Conservation (phyloP, 1,140 invertebrate genomes). For the Philotrypesis tridentata region DNA sequence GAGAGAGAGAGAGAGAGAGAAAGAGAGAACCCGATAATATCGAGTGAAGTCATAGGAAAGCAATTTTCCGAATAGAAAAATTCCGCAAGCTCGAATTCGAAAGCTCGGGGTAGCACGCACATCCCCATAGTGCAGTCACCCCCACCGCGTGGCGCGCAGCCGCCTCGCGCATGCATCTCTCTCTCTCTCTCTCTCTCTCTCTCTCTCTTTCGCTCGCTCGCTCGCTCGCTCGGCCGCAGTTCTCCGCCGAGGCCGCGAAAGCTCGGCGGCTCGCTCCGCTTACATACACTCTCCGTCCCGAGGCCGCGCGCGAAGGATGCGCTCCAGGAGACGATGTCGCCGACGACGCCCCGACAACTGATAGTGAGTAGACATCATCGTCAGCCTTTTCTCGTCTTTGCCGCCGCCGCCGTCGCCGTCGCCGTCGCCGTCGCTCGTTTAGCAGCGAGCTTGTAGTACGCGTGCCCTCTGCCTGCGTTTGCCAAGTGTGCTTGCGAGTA, state of each 20-base stretch:
- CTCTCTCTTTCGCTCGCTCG: neutral
- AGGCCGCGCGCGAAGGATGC: constrained; percentile 56
- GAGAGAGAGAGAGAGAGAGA: no score
- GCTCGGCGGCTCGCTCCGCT: constrained; percentile 31
- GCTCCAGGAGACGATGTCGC: constrained; percentile 33
- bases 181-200: neutral
- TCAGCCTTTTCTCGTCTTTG: neutral
- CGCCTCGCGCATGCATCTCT: constrained; percentile 41
- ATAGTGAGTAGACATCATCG: neutral
- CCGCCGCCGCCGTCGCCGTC: no score
- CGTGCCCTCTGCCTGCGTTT: constrained; percentile 17
- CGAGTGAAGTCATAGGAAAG: no score
- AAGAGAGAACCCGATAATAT: no score
- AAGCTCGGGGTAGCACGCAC: neutral
- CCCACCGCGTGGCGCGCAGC: neutral
- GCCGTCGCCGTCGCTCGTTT: no score
- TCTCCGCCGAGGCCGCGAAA: constrained; percentile 25
- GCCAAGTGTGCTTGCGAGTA: neutral
- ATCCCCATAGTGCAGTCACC: neutral
- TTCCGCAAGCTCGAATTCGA: neutral
- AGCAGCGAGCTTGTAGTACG: no score
- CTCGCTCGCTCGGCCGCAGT: neutral
- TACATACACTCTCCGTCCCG: constrained; percentile 53
- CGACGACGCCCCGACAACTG: neutral
- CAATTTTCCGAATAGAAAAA: neutral